Base-by-base conservation (phyloP, 1,140 invertebrate genomes). In the Lepidotrigona ventralis region DNA sequence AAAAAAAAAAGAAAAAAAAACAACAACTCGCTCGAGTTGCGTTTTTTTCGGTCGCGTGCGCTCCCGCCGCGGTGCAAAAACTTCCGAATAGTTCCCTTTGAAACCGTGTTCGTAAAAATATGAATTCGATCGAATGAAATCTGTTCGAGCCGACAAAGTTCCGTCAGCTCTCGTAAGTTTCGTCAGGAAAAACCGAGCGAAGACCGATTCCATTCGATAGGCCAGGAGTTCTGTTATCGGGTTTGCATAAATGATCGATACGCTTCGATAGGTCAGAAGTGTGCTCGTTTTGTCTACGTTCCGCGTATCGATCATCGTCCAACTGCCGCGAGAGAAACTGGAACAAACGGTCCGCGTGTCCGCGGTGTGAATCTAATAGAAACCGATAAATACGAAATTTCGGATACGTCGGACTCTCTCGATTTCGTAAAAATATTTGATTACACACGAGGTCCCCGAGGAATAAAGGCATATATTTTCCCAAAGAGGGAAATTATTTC, bases 221-320 rank as follows among this genome's bases (percentile, higher is more conserved):
- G 69, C 23, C 29, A 23, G 56, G 29, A 64, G 71, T 71, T 39
- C 66, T 9, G 51, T 72, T 71, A 79, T 78, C 46, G 56, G 72
- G 56, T 83, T 83, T 21, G 46, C 77, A 64, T 53, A 58, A 79
- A 72, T 83, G 81, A 83, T 83, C 56, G 69, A 83, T 83, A 72
- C 33, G 14, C 17, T 23, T 29, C 58, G 51, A 79, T 83, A 79
- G 33, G 56, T 46, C 23, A 70, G 76, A 72, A 72, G 33, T 64
- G 68, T 66, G 68, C 39, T 51, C 69, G 71, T 29, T 83, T 83
- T 63, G 68, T 83, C 75, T 78, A 68, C 75, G 54, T 54, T 78
- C 46, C 46, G 76, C 46, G 53, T 79, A 83, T 83, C 76, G 58
- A 79, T 83, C 81, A 83, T 64, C 26, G 33, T 72, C 0, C 29